phyloP scores from a whole-genome alignment of 2,797 vertebrate genomes.

The Poecile montanus region DNA sequence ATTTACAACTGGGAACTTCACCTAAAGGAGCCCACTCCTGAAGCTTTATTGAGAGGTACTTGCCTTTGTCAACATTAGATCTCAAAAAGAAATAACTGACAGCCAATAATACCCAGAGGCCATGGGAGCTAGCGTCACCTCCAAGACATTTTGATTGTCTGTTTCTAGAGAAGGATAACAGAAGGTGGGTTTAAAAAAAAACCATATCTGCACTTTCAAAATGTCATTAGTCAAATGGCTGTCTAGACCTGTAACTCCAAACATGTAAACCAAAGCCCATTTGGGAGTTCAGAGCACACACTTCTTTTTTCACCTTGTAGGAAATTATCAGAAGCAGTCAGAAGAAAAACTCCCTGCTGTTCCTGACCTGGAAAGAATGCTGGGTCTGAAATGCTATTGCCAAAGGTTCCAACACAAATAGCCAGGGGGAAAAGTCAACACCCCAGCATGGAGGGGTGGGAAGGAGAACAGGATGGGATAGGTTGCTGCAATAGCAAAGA shows the following conservation, averaged over 20 bases:
- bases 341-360: constrained; percentile 29
- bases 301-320: background rate
- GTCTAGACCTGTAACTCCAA: background rate
- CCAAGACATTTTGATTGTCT: background rate
- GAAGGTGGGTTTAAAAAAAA: background rate
- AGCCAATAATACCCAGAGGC: background rate
- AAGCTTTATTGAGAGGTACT: background rate
- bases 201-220: constrained; percentile 2
- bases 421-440: background rate
- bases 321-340: constrained; percentile 22
- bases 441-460: background rate
- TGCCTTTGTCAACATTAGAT: background rate
- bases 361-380: constrained; percentile 1
- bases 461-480: background rate
- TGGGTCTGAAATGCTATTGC: background rate
- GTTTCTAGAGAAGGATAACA: background rate
- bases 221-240: constrained; percentile 22
- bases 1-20: background rate
- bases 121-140: background rate
- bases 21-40: background rate
- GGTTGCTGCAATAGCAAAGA: background rate
- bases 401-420: constrained; percentile 14
- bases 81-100: background rate
- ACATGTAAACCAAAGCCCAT: background rate
- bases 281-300: background rate